phyloP scores from a whole-genome alignment of 2,797 vertebrate species.

The Rachycentron canadum region DNA sequence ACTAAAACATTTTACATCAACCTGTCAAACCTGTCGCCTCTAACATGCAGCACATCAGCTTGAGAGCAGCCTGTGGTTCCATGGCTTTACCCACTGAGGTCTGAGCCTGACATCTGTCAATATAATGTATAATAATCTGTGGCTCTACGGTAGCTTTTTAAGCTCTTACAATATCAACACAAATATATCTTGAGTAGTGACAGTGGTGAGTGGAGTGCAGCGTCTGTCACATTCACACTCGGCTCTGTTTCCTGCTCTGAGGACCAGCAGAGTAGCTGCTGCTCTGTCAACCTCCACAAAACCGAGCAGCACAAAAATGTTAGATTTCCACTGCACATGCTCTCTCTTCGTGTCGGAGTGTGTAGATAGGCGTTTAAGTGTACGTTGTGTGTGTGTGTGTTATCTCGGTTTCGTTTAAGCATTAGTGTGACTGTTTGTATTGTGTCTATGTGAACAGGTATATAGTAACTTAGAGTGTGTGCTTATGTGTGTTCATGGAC shows the following conservation, averaged over 20 bases:
- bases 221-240: conserved; percentile 50
- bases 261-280: conserved; percentile 30
- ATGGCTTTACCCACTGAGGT: conserved; percentile 2
- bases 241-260: conserved; percentile 29
- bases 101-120: not conserved
- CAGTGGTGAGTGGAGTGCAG: conserved; percentile 43
- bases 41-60: not conserved
- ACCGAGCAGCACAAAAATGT: conserved; percentile 47
- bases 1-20: no score
- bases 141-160: conserved; percentile 5
- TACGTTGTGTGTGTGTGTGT: not conserved
- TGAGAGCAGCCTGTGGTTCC: not conserved
- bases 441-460: conserved; percentile 28
- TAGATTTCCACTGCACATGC: conserved; percentile 66
- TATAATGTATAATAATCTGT: no score
- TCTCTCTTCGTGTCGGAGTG: not conserved
- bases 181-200: conserved; percentile 35
- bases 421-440: conserved; percentile 15
- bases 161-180: conserved; percentile 40
- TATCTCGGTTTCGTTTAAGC: conserved; percentile 1
- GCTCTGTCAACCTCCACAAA: conserved; percentile 24
- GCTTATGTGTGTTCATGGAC: not conserved
- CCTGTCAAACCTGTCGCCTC: not conserved
- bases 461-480: conserved; percentile 5
- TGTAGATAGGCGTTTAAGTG: conserved; percentile 8